These are phyloP conservation scores for Ceratina calcarata DNA, from an alignment of 1,140 invertebrate species.

Conservation along the genomic window DNA sequence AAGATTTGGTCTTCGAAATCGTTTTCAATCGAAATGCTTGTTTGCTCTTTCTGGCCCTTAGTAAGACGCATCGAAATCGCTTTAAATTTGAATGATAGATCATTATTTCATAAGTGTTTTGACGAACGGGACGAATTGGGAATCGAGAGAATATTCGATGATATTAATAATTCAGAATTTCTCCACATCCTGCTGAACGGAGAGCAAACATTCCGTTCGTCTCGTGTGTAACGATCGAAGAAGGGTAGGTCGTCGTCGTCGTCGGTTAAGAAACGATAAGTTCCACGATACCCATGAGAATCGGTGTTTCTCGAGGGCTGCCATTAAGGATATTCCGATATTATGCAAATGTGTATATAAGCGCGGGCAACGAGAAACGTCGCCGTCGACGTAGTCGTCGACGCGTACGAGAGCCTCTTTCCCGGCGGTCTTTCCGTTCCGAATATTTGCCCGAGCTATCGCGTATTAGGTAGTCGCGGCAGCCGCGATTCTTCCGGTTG, in stretches of 20 bases:
- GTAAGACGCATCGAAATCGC: too few relatives aligned
- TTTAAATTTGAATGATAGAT: too few relatives aligned
- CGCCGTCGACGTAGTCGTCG: neutral
- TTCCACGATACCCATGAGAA: conserved; percentile 67
- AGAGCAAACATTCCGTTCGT: too few relatives aligned
- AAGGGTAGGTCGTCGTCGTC: conserved; percentile 13
- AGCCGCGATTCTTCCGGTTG: conserved; percentile 52
- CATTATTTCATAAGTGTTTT: too few relatives aligned
- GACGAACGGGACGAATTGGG: too few relatives aligned
- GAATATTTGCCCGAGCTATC: conserved; percentile 36
- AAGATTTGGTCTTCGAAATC: too few relatives aligned
- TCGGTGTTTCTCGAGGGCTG: conserved; percentile 55
- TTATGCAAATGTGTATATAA: conserved; percentile 76
- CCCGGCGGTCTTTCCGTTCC: conserved; percentile 34
- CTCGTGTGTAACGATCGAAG: too few relatives aligned
- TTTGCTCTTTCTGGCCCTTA: too few relatives aligned
- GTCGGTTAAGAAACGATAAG: conserved; percentile 45
- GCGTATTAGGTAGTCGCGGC: conserved; percentile 40
- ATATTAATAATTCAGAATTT: too few relatives aligned
- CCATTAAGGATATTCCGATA: conserved; percentile 78
- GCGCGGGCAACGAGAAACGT: conserved; percentile 56
- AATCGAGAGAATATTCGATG: too few relatives aligned
- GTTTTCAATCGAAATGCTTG: too few relatives aligned
- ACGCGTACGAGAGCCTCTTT: conserved; percentile 1
- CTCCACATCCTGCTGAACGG: too few relatives aligned